phyloP scores from a whole-genome alignment of 2,888 invertebrate species.

The Cosmia trapezina region DNA sequence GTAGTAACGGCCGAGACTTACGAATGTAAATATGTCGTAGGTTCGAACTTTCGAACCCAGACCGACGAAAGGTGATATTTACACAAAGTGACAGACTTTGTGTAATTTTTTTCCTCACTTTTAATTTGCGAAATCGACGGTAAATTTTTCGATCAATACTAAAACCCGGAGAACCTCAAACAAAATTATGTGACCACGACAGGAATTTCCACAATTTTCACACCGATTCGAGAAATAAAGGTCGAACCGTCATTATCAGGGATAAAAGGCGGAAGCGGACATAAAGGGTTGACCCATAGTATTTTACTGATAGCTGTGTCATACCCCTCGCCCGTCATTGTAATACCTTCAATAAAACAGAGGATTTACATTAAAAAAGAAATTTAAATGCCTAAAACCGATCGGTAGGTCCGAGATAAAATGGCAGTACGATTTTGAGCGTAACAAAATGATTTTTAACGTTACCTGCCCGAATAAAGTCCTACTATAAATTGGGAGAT shows the following conservation, averaged over 20 bases:
- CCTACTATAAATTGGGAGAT: slow-evolving; percentile 49
- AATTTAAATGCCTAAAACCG: slow-evolving; percentile 39
- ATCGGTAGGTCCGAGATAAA: slow-evolving; percentile 36
- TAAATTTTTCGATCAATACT: slow-evolving; percentile 36
- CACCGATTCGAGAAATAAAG: slow-evolving; percentile 71
- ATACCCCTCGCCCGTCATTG: slow-evolving; percentile 49
- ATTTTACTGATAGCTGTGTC: slow-evolving; percentile 63
- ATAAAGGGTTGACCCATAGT: slow-evolving; percentile 70
- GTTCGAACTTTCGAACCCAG: no score
- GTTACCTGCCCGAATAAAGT: slow-evolving; percentile 43
- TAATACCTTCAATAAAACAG: slow-evolving; percentile 45
- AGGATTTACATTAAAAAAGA: slow-evolving; percentile 43
- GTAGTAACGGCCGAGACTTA: no score
- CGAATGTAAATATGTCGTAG: no score
- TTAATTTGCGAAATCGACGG: slow-evolving; percentile 16
- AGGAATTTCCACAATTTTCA: slow-evolving; percentile 69
- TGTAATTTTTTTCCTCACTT: no score
- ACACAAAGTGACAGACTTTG: no score
- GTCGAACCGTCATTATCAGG: slow-evolving; percentile 76
- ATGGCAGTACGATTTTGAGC: slow-evolving; percentile 34
- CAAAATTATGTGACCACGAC: slow-evolving; percentile 59
- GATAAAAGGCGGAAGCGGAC: slow-evolving; percentile 72
- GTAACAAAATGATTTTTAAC: slow-evolving; percentile 59
- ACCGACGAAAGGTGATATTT: no score
- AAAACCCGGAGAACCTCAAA: slow-evolving; percentile 29